phyloP scores from a whole-genome alignment of 2,797 vertebrate species.

The Tragopan temminckii region DNA sequence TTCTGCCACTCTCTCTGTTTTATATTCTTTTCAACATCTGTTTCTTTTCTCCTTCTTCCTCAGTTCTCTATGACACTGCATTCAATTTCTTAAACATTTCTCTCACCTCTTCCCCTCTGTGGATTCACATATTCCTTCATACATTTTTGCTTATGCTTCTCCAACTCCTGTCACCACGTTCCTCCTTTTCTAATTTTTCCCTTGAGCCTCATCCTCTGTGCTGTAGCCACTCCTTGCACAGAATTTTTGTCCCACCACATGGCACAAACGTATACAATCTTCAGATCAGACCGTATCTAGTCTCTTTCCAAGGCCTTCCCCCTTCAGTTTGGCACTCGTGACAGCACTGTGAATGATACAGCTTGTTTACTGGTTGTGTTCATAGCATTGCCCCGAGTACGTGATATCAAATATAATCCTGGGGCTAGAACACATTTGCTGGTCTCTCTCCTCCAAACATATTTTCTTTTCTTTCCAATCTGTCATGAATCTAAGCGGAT shows the following conservation, averaged over 20 bases:
- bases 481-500: neutral
- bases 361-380: neutral
- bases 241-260: neutral
- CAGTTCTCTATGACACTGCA: neutral
- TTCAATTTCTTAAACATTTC: neutral
- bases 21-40: neutral
- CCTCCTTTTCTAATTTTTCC: neutral
- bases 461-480: neutral
- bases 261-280: neutral
- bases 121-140: neutral
- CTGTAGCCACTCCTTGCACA: neutral
- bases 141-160: neutral
- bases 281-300: neutral
- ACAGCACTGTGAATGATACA: neutral
- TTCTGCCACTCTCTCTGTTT: neutral
- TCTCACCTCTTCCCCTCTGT: neutral
- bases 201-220: neutral
- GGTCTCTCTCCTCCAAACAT: neutral
- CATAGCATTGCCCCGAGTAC: accelerated
- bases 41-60: slow-evolving; percentile 25
- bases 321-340: neutral
- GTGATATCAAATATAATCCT: neutral
- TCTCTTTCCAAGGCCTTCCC: neutral
- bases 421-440: neutral
- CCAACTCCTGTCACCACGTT: neutral